These are phyloP conservation scores for Cylloceria caligata DNA, from an alignment of 2,888 invertebrate species.

Conservation along the genomic window DNA sequence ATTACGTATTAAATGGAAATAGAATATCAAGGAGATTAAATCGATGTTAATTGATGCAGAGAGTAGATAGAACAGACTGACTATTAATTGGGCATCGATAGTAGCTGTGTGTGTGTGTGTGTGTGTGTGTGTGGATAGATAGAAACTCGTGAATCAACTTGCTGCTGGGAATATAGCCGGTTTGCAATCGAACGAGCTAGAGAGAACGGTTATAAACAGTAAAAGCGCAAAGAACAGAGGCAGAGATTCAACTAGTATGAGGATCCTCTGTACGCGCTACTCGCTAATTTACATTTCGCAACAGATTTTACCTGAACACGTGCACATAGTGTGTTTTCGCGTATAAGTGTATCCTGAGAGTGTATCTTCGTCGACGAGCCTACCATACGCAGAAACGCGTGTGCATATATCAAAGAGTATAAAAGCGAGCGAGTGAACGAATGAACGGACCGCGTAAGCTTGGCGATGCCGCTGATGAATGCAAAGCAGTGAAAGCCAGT, in stretches of 20 bases:
- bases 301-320: constrained; percentile 34
- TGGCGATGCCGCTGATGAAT: constrained; percentile 33
- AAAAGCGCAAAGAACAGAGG: background rate
- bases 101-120: too few species aligned
- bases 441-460: constrained; percentile 2
- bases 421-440: constrained; percentile 40
- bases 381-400: constrained; percentile 9
- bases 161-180: background rate
- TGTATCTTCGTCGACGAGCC: background rate
- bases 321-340: background rate
- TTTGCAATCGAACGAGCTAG: constrained; percentile 4
- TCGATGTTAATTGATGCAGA: background rate
- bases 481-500: constrained; percentile 40
- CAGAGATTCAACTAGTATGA: background rate
- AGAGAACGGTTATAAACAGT: background rate
- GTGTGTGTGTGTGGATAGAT: background rate
- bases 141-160: background rate
- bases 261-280: background rate
- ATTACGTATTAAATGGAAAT: background rate
- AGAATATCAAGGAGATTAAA: background rate
- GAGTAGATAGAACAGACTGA: background rate
- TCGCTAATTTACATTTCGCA: constrained; percentile 24
- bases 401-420: constrained; percentile 37
- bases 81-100: constrained; percentile 38
- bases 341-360: background rate